Conservation (phyloP, 2,797 vertebrate genomes). For the Eremophila alpestris region DNA sequence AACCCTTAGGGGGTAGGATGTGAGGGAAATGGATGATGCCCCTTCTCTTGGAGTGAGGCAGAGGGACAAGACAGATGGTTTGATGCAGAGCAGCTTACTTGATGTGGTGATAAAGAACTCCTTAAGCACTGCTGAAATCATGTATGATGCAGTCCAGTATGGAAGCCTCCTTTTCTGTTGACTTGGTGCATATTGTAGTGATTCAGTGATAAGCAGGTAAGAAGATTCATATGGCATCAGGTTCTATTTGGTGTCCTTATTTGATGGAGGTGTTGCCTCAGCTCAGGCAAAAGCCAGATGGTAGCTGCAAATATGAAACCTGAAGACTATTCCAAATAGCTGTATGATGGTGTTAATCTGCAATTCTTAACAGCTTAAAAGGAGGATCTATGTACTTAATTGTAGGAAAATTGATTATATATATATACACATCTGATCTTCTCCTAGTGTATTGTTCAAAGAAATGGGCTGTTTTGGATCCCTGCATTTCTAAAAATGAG, state of each 20-base stretch:
- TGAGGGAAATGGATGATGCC: background rate
- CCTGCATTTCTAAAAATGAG: background rate
- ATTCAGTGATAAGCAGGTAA: background rate
- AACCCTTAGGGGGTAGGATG: background rate
- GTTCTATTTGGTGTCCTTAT: background rate
- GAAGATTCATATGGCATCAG: background rate
- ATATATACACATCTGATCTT: rapidly evolving
- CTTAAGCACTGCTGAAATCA: background rate
- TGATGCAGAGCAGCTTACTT: background rate
- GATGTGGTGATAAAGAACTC: background rate
- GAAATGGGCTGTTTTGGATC: background rate
- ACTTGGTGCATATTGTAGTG: background rate
- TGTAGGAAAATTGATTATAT: background rate
- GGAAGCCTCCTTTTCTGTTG: background rate
- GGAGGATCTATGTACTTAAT: rapidly evolving
- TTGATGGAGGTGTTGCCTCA: background rate
- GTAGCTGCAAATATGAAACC: background rate
- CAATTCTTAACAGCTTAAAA: background rate
- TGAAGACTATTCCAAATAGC: background rate
- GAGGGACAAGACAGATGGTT: background rate
- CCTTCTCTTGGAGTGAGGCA: background rate
- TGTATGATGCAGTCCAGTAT: background rate
- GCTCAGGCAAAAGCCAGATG: background rate
- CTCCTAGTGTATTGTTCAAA: background rate
- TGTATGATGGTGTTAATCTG: background rate